Conservation (phyloP, 2,113 vertebrate species). For the Pomatostomus ruficeps region DNA sequence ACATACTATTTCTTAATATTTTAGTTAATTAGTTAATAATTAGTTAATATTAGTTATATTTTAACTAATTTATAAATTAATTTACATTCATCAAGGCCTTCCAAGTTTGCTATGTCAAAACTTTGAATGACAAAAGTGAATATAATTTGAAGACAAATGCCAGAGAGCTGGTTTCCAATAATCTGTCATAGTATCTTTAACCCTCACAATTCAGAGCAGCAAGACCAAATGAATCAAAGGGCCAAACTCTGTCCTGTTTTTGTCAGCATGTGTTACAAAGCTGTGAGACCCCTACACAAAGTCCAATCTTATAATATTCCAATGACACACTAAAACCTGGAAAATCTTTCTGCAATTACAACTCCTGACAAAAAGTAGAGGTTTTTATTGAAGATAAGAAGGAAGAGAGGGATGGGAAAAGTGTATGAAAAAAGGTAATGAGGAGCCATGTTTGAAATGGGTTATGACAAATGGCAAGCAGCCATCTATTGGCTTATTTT, state of each 20-base stretch:
- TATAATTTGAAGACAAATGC: not conserved
- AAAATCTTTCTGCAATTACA: not conserved
- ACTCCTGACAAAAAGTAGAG: not conserved
- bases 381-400: not conserved
- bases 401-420: not conserved
- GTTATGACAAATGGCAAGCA: constrained; percentile 4
- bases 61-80: not conserved
- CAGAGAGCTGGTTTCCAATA: not conserved
- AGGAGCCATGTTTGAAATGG: constrained; percentile 5
- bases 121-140: not conserved
- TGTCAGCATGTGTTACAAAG: not conserved
- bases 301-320: not conserved
- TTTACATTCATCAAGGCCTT: not conserved
- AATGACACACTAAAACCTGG: not conserved
- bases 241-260: not conserved
- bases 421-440: not conserved
- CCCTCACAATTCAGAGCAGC: not conserved
- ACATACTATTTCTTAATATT: not conserved
- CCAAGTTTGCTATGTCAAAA: not conserved
- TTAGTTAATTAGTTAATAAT: not conserved
- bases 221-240: not conserved
- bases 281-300: not conserved
- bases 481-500: not conserved
- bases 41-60: not conserved
- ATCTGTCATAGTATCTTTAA: not conserved